Percentiles rank a stretch among this genome's conserved stretches.
Conservation (phyloP, 2,113 vertebrate species). For the Macroglossus sobrinus region DNA sequence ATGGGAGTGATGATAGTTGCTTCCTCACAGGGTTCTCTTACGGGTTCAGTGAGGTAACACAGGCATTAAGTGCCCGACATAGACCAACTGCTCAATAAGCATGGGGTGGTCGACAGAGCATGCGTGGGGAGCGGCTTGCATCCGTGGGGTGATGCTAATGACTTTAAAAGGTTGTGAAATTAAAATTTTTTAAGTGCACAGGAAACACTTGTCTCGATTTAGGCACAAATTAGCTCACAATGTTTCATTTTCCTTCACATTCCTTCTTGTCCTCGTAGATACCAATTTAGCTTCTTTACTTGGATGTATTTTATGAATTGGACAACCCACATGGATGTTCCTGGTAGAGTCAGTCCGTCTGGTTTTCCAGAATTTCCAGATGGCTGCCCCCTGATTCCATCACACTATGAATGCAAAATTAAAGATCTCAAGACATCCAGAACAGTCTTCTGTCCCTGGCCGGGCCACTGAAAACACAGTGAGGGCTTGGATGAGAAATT, state of each 20-base stretch:
- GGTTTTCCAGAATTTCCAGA: not conserved
- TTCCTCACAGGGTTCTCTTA: not conserved
- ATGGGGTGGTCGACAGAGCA: not conserved
- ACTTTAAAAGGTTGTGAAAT: not conserved
- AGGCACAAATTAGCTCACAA: not conserved
- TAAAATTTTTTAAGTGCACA: not conserved
- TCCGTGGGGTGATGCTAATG: not conserved
- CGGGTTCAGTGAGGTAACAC: not conserved
- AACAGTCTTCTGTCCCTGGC: not conserved
- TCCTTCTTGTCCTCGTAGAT: not conserved
- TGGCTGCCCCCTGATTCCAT: too few relatives aligned
- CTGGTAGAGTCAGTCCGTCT: not conserved
- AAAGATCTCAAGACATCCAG: not conserved
- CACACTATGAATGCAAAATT: not conserved
- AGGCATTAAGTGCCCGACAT: not conserved
- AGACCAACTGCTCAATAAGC: not conserved
- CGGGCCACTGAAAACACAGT: not conserved
- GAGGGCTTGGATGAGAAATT: not conserved
- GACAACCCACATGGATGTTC: not conserved
- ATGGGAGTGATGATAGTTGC: not conserved
- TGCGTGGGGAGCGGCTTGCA: not conserved
- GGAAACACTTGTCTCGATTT: not conserved
- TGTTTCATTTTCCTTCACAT: not conserved
- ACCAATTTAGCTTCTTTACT: not conserved
- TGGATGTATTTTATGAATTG: not conserved